Conservation (phyloP, 2,113 vertebrate genomes). For the Columbina picui region DNA sequence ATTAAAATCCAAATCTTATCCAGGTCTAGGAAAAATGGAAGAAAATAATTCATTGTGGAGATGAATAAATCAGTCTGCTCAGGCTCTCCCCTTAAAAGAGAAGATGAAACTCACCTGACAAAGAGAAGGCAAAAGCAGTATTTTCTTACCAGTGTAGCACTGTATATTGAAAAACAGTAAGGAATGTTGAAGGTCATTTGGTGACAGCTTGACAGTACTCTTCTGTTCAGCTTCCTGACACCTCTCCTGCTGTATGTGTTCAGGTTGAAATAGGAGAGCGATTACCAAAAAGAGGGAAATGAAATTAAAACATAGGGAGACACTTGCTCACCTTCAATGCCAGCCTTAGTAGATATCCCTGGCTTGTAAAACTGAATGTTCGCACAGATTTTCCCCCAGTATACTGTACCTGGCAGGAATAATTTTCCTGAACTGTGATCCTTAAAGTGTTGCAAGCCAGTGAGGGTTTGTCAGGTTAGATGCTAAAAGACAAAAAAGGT, state of each 20-base stretch:
- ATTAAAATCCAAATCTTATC: not conserved
- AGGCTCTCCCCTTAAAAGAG: not conserved
- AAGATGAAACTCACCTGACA: not conserved
- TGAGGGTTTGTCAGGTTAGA: constrained; percentile 4
- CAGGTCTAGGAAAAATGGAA: not conserved
- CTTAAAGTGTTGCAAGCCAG: not conserved
- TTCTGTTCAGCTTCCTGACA: not conserved
- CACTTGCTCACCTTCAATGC: not conserved
- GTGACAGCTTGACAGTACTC: not conserved
- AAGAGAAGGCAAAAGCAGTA: not conserved
- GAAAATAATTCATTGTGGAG: not conserved
- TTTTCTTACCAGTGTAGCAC: not conserved
- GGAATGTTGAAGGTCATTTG: not conserved
- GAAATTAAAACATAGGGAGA: not conserved
- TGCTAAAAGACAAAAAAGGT: not conserved
- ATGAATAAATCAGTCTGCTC: not conserved
- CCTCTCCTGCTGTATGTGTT: not conserved
- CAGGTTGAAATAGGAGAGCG: not conserved
- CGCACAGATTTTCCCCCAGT: not conserved
- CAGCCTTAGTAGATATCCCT: not conserved
- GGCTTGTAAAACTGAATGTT: not conserved
- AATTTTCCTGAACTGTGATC: not conserved
- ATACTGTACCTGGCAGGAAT: not conserved
- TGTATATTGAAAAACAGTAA: not conserved
- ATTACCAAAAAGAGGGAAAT: not conserved